Base-by-base conservation (phyloP, 2,888 invertebrate species). In the Dioctria linearis region DNA sequence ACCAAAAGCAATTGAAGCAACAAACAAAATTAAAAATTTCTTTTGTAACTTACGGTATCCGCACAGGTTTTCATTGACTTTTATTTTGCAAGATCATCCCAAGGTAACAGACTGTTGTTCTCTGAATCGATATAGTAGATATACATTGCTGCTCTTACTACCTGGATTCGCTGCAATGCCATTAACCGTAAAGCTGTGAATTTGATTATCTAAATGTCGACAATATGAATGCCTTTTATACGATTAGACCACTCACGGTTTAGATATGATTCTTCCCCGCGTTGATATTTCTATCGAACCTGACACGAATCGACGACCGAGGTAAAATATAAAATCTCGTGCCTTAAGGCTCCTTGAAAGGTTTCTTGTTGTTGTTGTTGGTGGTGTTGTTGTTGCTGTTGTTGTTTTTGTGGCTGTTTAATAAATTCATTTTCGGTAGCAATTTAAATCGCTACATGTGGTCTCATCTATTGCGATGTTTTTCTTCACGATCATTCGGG, bases 341-440 rank as follows among this genome's bases (percentile, higher is more conserved):
- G 76, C 3, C 59, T 76, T 43, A 46, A 11, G 39, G 43, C 37
- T 43, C 37, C 61, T 61, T 46, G 25, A 43, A 8, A 8, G 76
- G 40, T 76, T 71, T 59, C 40, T 75, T 75, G 75, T 80, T 81
- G 79, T 69, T 66, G 66, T 66, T 82, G 8, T 2, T 25, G 25
- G 54, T 59, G 57, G 59, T 75, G 75, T 80, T 81, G 8, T 2
- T 25, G 25, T 71, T 59, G 57, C 59, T 75, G 75, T 80, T 81
- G 79, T 69, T 66, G 66, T 73, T 82, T 25, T 25, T 25, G 25
- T 25, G 25, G 25, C 25, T 25, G 25, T 25, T 25, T 6, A 80
- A 82, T 80, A 80, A 82, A 80, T 79, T 82, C 80, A 82, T 80
- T 82, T 82, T 80, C 82, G 81, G 82, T 82, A 82, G 82, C 82